These are phyloP conservation scores for Rallus limicola DNA, from an alignment of 2,113 vertebrate genomes.

Conservation along the genomic window DNA sequence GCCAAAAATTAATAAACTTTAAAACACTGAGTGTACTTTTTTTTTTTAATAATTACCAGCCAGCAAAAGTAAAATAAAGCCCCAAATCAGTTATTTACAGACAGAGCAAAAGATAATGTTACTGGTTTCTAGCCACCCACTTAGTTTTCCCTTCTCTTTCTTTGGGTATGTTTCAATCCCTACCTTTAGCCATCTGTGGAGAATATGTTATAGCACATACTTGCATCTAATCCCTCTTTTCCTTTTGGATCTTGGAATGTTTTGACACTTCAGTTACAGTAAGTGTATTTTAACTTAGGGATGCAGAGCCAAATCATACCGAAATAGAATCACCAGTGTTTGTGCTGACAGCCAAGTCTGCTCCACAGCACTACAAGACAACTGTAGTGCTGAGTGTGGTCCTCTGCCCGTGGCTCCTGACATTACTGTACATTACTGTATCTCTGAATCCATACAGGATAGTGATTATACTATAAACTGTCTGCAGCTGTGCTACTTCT, in stretches of 20 bases:
- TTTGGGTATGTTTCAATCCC: neutral
- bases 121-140: conserved; percentile 20
- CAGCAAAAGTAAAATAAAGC: conserved; percentile 5
- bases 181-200: neutral
- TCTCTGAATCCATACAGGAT: neutral
- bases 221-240: conserved; percentile 29
- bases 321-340: neutral
- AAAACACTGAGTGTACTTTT: neutral
- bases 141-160: neutral
- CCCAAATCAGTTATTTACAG: neutral
- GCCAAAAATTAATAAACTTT: neutral
- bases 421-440: neutral
- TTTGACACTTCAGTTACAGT: conserved; percentile 21
- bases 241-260: conserved; percentile 1
- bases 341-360: neutral
- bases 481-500: neutral
- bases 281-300: neutral
- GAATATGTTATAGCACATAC: neutral
- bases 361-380: neutral
- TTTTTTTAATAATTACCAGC: neutral
- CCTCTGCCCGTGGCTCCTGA: neutral
- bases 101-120: neutral
- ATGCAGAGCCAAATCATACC: conserved; percentile 7
- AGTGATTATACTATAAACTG: neutral
- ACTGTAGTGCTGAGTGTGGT: neutral